Evolutionary conservation across 53 echinoderm and acorn worm species (phyloP), one percentile per base, ranked within the genome.

Genomic region (Henricia sp.): DNA sequence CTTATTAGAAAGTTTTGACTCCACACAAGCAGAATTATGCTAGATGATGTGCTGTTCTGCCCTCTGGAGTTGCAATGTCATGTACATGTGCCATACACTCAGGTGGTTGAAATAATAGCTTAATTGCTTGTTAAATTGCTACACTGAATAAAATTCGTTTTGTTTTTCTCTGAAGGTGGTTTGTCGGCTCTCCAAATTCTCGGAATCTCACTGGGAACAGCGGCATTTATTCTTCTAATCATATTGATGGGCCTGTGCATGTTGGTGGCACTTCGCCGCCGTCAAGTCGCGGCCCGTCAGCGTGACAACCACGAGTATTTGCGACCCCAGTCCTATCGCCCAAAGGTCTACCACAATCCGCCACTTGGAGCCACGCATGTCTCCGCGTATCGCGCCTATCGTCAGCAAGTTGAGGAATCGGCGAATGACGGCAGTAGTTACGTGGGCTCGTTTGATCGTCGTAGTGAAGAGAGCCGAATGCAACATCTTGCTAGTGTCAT

Each of bases 401-500:
- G 14, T 40, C 65, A 85, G 40, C 40, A 20, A 0, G 82, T 27
- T 0, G 83, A 82, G 32, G 72, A 72, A 38, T 73, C 66, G 20
- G 46, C 68, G 42, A 21, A 59, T 1, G 58, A 77, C 60, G 60
- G 50, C 52, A 69, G 59, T 21, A 89, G 89, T 52, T 76, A 46
- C 69, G 70, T 55, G 3, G 70, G 41, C 28, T 57, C 70, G 3
- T 52, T 77, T 17, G 82, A 62, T 25, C 56, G 60, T 25, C 71
- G 57, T 20, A 87, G 77, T 19, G 87, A 91, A 36, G 93, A 93
- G 29, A 71, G 90, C n/a, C 78, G 92, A 2, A 86, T 95, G 95
- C 54, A 84, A 48, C 90, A 92, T 27, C 62, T 92, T 48, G 90
- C 88, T 17, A 82, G 83, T 37, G 95, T 92, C 12, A 95, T 95